phyloP scores from a whole-genome alignment of 2,888 invertebrate species.

The Tinea semifulvella region DNA sequence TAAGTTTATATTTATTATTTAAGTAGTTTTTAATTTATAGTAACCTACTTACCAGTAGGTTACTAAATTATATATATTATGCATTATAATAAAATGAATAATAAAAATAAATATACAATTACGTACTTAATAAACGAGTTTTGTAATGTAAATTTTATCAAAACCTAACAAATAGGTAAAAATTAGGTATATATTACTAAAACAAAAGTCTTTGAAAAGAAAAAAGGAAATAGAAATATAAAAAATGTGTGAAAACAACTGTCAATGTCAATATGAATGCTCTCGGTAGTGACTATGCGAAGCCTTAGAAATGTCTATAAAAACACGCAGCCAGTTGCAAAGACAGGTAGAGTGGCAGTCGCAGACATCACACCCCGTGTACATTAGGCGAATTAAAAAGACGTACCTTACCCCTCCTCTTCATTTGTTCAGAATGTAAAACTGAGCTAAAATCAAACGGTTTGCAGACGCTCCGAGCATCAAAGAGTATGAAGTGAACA shows the following conservation, averaged over 20 bases:
- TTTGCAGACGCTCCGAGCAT: slow-evolving; percentile 39
- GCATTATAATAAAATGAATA: no score
- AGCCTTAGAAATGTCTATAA: slow-evolving; percentile 45
- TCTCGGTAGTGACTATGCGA: slow-evolving; percentile 31
- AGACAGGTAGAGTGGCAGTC: slow-evolving; percentile 7
- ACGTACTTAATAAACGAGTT: no score
- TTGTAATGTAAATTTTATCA: neutral
- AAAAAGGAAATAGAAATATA: neutral
- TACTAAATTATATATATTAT: no score
- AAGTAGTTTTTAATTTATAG: no score
- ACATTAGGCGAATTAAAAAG: slow-evolving; percentile 66
- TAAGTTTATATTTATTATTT: no score
- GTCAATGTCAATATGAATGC: slow-evolving; percentile 25
- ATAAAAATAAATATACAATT: no score
- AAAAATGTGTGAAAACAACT: neutral
- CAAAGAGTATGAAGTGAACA: slow-evolving; percentile 55
- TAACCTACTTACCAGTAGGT: no score
- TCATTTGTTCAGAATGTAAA: slow-evolving; percentile 38
- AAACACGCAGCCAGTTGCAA: slow-evolving; percentile 30
- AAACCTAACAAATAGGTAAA: neutral
- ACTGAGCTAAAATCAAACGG: slow-evolving; percentile 50
- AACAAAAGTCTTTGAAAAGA: neutral
- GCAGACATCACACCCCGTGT: slow-evolving; percentile 28
- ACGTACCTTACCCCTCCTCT: slow-evolving; percentile 35
- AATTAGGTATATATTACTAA: neutral